phyloP scores from a whole-genome alignment of 2,797 vertebrate species.

The Enteromius fasciolatus region DNA sequence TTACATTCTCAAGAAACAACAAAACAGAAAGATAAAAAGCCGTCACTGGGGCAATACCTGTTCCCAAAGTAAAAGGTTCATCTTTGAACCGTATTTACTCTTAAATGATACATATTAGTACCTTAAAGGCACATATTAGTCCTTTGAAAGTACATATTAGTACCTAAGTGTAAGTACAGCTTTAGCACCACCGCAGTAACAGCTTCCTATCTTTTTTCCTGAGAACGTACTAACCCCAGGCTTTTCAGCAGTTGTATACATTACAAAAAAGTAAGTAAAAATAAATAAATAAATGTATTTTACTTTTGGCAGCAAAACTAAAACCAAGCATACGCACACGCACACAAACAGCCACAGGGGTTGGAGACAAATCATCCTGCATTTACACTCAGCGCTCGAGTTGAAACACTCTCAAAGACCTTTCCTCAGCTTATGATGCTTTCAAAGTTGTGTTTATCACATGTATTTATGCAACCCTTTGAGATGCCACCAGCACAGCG shows the following conservation, averaged over 20 bases:
- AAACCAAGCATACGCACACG: neutral
- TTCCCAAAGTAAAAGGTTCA: neutral
- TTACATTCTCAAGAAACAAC: neutral
- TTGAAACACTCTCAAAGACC: slow-evolving; percentile 21
- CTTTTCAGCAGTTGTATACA: neutral
- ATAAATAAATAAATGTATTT: neutral
- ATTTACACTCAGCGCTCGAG: neutral
- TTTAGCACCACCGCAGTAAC: neutral
- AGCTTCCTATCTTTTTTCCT: neutral
- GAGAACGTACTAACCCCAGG: neutral
- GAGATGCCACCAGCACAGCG: slow-evolving; percentile 36
- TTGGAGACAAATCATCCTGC: slow-evolving; percentile 6
- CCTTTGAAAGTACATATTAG: neutral
- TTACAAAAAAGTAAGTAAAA: neutral
- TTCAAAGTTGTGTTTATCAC: slow-evolving; percentile 13
- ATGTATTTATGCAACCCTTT: slow-evolving; percentile 47
- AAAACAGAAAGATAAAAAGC: neutral
- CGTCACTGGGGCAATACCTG: neutral
- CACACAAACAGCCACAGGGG: slow-evolving; percentile 16
- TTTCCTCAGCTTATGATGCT: slow-evolving; percentile 22
- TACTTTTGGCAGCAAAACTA: neutral
- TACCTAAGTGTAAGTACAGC: neutral
- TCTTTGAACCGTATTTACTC: neutral
- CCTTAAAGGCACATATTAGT: neutral
- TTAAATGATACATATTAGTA: neutral